Conservation (phyloP, 1,140 invertebrate species). For the Drosophila mojavensis region DNA sequence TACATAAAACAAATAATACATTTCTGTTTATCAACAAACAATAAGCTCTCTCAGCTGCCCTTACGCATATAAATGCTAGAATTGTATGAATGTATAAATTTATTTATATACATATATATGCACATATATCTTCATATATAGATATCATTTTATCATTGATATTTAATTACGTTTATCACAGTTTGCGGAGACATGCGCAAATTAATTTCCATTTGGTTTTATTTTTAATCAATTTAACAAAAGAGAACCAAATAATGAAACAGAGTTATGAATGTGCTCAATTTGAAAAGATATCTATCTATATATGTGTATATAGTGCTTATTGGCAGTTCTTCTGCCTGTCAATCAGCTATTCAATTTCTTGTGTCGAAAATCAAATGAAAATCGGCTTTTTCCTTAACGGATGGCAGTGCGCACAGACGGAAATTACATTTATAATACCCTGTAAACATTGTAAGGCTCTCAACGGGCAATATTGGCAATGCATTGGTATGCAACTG, state of each 20-base stretch:
- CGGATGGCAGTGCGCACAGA: constrained; percentile 14
- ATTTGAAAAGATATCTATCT: neutral
- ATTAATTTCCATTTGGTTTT: constrained; percentile 40
- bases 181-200: constrained; percentile 60
- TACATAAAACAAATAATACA: constrained; percentile 54
- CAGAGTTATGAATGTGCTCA: neutral
- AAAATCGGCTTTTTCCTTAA: constrained; percentile 11
- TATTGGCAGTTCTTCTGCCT: constrained; percentile 18
- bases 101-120: constrained; percentile 3
- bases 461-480: neutral
- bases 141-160: constrained; percentile 59
- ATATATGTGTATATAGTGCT: neutral
- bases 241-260: neutral
- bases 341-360: constrained; percentile 49
- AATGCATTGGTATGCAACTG: neutral
- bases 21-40: constrained; percentile 58
- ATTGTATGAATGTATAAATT: constrained; percentile 26
- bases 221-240: constrained; percentile 35
- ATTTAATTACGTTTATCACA: constrained; percentile 75
- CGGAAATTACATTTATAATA: constrained; percentile 34
- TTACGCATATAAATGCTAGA: constrained; percentile 20
- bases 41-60: constrained; percentile 36
- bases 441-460: neutral
- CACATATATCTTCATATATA: neutral
- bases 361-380: neutral